Percentiles rank a stretch among this genome's conserved stretches.
phyloP scores from a whole-genome alignment of 2,888 invertebrate species.

The Ormyrus pomaceus region DNA sequence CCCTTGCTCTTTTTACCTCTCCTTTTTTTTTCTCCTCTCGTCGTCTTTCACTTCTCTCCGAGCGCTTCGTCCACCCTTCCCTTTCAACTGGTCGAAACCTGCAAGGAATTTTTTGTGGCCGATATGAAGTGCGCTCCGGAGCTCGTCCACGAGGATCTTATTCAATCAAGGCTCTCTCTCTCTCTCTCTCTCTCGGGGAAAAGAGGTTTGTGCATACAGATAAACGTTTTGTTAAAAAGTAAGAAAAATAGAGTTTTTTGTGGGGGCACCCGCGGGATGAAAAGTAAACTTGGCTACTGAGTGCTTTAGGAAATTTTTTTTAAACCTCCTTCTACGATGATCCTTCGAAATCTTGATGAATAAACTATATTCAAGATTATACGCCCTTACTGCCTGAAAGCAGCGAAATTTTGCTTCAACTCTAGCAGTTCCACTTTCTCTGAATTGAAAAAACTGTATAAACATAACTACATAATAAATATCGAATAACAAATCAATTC shows the following conservation, averaged over 20 bases:
- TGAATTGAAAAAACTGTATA: too few species aligned
- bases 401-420: too few species aligned
- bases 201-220: constrained; percentile 31
- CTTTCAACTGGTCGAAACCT: constrained; percentile 50
- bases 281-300: constrained; percentile 11
- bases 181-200: constrained; percentile 34
- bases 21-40: constrained; percentile 30
- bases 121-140: constrained; percentile 47
- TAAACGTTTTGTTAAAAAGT: constrained; percentile 34
- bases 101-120: constrained; percentile 54
- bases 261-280: background rate
- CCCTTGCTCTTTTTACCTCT: constrained; percentile 55
- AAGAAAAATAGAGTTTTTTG: background rate
- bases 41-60: constrained; percentile 5
- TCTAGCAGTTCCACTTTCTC: too few species aligned
- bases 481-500: too few species aligned
- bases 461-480: too few species aligned
- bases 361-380: too few species aligned
- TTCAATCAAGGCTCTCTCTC: constrained; percentile 48
- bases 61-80: constrained; percentile 20
- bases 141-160: constrained; percentile 31
- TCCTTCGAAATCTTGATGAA: too few species aligned
- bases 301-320: too few species aligned
- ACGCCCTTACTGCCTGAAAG: too few species aligned
- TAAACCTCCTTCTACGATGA: too few species aligned